Evolutionary conservation across 2,113 vertebrate genomes (phyloP).

Genomic region (Osmerus eperlanus): DNA sequence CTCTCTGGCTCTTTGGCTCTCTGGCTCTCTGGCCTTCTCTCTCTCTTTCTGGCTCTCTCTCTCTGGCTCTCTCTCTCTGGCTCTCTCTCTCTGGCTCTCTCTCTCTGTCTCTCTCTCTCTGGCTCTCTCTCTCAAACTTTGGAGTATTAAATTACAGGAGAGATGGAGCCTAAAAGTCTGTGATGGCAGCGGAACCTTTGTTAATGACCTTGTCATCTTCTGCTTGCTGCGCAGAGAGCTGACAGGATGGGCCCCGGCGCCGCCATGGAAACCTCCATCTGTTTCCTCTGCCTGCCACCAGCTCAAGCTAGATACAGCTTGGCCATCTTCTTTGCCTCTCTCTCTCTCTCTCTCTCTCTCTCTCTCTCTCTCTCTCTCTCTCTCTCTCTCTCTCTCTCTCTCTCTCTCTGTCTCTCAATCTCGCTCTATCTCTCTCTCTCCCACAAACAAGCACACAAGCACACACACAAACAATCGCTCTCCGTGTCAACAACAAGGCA

Average conservation of each 20-base stretch:
- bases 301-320: conserved; percentile 4
- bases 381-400: not conserved
- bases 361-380: not conserved
- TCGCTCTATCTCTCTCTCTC: not conserved
- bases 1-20: no score
- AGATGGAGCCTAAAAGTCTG: conserved; percentile 25
- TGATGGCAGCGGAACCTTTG: conserved; percentile 16
- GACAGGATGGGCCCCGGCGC: not conserved
- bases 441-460: not conserved
- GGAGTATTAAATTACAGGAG: conserved; percentile 11
- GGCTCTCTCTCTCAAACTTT: not conserved
- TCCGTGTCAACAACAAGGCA: not conserved
- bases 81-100: not conserved
- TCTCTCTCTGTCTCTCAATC: not conserved
- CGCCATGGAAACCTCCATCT: conserved; percentile 9
- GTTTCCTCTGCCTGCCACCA: conserved; percentile 11
- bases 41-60: no score
- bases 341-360: not conserved
- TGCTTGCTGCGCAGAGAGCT: conserved; percentile 8
- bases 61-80: no score
- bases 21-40: no score
- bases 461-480: not conserved
- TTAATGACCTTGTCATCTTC: conserved; percentile 37
- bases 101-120: not conserved
- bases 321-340: not conserved